Base-by-base conservation (phyloP, 2,888 invertebrate species). In the Strigamia crassipes region DNA sequence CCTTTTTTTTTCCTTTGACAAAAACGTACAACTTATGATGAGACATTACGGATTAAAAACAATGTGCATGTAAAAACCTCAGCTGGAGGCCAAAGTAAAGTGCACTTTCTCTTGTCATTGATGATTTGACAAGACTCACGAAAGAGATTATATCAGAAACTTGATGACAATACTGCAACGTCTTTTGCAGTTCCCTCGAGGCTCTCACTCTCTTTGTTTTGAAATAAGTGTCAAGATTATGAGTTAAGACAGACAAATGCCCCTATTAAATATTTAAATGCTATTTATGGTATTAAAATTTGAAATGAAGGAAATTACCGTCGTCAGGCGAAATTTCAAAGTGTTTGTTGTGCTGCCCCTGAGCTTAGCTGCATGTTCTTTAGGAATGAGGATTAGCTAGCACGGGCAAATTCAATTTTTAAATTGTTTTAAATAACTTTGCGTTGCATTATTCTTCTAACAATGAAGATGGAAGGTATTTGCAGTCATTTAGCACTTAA, bases 21-120 rank as follows among this genome's bases (percentile, higher is more conserved):
- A 51, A 51, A 51, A 51, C n/a, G 51, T 8, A 18, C 51, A 51
- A 51, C 51, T 51, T 51, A 51, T n/a, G 51, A n/a, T 18, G n/a
- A 51, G 51, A 51, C 51, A 18, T 51, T 51, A 18, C 4, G 51
- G 51, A 51, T 51, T 51, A 51, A 51, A 51, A 51, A 51, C 51
- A 51, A 51, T 51, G n/a, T 51, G 18, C 51, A 51, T 51, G 51
- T 51, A n/a, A n/a, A 51, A 46, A 51, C 13, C 51, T 51, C 51
- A 51, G 51, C 51, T 51, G 51, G 51, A 51, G 51, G 51, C 51
- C 51, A 51, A 51, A 51, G 51, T 51, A 51, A 51, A 51, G 51
- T 51, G 51, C 51, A 51, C 51, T 51, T 51, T 51, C 51, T 51
- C 51, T 51, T 51, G 51, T 51, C 51, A 51, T 51, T 51, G 51